Conservation (phyloP, 2,797 vertebrate genomes). For the Bradypodion pumilum region DNA sequence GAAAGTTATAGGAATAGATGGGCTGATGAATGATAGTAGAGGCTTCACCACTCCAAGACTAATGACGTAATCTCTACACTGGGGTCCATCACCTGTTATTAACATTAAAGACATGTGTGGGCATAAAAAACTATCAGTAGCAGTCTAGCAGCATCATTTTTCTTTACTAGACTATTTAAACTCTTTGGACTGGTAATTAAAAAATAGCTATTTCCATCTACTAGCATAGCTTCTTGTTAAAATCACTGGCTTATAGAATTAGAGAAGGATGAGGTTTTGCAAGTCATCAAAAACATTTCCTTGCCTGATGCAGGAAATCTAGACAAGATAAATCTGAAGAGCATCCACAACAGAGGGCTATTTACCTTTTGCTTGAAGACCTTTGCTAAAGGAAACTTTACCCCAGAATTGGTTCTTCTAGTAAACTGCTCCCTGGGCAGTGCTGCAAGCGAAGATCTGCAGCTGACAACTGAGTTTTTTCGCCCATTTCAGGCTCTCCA, state of each 20-base stretch:
- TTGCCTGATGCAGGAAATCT: background rate
- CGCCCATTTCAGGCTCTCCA: no score
- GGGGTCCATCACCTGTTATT: constrained; percentile 91
- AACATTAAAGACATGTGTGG: constrained; percentile 19
- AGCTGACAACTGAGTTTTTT: no score
- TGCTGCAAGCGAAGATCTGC: no score
- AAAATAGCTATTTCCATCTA: background rate
- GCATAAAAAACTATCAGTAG: constrained; percentile 20
- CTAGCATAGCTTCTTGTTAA: background rate
- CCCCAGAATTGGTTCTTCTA: background rate
- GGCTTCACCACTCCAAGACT: constrained; percentile 97
- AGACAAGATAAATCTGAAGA: background rate
- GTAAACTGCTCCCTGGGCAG: background rate
- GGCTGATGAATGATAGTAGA: constrained; percentile 97
- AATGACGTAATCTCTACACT: constrained; percentile 99
- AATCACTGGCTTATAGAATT: background rate
- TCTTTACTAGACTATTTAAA: background rate
- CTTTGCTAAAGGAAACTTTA: background rate
- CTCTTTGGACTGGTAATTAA: background rate
- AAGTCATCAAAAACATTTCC: background rate
- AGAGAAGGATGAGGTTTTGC: background rate
- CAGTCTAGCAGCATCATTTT: constrained; percentile 17
- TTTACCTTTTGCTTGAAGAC: background rate
- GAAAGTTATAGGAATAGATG: constrained; percentile 99
- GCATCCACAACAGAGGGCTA: background rate